A percentile compares a stretch with the other conserved stretches of the same genome.
phyloP scores from a whole-genome alignment of 2,797 vertebrate genomes.

The Anguilla pacifica region DNA sequence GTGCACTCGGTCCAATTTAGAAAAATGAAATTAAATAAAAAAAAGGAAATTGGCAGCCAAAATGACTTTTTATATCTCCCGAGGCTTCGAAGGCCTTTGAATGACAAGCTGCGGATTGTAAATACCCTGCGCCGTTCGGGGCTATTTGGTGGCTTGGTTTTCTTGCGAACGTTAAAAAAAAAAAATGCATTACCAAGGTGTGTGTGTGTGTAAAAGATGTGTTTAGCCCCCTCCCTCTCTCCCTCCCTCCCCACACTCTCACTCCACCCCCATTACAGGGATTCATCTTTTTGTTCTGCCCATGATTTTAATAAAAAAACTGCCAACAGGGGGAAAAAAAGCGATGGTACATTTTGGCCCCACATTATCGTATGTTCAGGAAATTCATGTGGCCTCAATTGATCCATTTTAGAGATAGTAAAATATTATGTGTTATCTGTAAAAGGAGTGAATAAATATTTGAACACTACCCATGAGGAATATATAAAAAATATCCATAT shows the following conservation, averaged over 20 bases:
- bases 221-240: background rate
- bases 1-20: background rate
- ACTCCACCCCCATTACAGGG: background rate
- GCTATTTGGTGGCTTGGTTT: background rate
- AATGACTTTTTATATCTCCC: background rate
- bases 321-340: background rate
- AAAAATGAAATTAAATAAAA: background rate
- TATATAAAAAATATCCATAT: background rate
- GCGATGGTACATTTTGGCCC: background rate
- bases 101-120: constrained; percentile 4
- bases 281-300: background rate
- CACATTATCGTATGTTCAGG: background rate
- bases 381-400: background rate
- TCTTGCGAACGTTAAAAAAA: background rate
- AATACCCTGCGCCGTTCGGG: background rate
- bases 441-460: background rate
- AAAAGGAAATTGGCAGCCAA: background rate
- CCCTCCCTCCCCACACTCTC: background rate
- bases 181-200: background rate
- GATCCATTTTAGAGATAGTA: background rate
- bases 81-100: constrained; percentile 16
- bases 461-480: background rate
- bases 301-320: background rate
- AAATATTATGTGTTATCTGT: background rate
- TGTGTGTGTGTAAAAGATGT: background rate